Base-by-base conservation (phyloP, 2,797 vertebrate species). In the Cheirogaleus major region DNA sequence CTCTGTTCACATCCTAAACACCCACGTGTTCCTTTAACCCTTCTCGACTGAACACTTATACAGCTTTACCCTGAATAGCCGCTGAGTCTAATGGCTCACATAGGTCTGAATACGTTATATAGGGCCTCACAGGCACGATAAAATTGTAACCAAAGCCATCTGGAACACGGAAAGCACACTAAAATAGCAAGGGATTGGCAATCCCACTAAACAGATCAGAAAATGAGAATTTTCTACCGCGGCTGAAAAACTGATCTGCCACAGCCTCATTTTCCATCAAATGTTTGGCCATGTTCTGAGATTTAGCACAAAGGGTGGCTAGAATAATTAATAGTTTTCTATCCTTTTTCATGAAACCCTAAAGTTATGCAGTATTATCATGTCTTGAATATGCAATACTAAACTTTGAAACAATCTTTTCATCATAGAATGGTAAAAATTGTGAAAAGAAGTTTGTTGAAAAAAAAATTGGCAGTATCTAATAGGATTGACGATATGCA, bases 381-480 rank as follows among this genome's bases (percentile, higher is more conserved):
- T 81, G 15, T 75, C 59, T 79, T 92, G 48, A 79, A 69, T 90
- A 92, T 70, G 70, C 57, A 72, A 45, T 67, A 55, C n/a, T 89
- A 59, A 86, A 79, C 30, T 76, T 76, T 59, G 59, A 84, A 83
- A 76, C 35, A 72, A 67, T 85, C 27, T 81, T 89, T 70, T 63
- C 35, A 52, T 89, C 86, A 89, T 75, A 96, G 86, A 91, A 96
- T 81, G 45, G 5, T 70, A 75, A 95, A 85, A 91, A 35, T 59
- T 65, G 12, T 30, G 59, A 55, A 25, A 72, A 79, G 65, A 81
- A 50, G 11, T 81, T 93, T 89, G 5, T 55, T 73, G 13, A 9
- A 45, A 45, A 38, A 38, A 35, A 55, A 85, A 22, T 27, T 41
- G 63, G 23, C 18, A 63, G 3, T 27, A 52, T 76, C 43, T 76